Base-by-base conservation (phyloP, 2,888 invertebrate genomes). In the Anorthoa munda region DNA sequence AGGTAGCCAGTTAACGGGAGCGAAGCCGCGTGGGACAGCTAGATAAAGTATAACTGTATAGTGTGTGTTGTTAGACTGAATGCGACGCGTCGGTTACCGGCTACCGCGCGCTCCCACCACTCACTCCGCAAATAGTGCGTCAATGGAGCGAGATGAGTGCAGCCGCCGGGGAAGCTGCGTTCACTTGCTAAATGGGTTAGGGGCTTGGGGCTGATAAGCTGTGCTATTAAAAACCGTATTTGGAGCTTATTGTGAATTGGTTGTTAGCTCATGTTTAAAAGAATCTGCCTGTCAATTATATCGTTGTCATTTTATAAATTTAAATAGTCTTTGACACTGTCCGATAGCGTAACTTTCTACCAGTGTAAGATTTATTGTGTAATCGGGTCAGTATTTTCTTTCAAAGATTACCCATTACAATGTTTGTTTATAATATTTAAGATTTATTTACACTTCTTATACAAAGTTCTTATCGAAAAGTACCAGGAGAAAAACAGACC, bases 61-160 rank as follows among this genome's bases (percentile, higher is more conserved):
- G 15, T 51, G 45, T 61, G 55, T 75, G 39, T 51, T 58, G 15
- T 18, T 63, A 11, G 50, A 11, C 17, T n/a, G 21, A 64, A 60
- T 48, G 72, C 18, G n/a, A 26, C 15, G 0, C 18, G 18, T 39
- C 39, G 23, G 53, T 48, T 4, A 65, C 50, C 7, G 39, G n/a
- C n/a, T n/a, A n/a, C n/a, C n/a, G n/a, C n/a, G n/a, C n/a, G n/a
- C n/a, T n/a, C n/a, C n/a, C n/a, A n/a, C n/a, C n/a, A n/a, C 53
- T 65, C 58, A 18, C 2, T 51, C 13, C 21, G 31, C n/a, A 48
- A 31, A 55, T 18, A 66, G 45, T 68, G 50, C 45, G 39, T n/a
- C 45, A 79, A 65, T 72, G 53, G 26, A 73, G 73, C 64, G 59
- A n/a, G 73, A 56, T 53, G 46, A 59, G n/a, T 31, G 46, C 58